phyloP scores from a whole-genome alignment of 1,140 invertebrate species.

The Papilio machaon region DNA sequence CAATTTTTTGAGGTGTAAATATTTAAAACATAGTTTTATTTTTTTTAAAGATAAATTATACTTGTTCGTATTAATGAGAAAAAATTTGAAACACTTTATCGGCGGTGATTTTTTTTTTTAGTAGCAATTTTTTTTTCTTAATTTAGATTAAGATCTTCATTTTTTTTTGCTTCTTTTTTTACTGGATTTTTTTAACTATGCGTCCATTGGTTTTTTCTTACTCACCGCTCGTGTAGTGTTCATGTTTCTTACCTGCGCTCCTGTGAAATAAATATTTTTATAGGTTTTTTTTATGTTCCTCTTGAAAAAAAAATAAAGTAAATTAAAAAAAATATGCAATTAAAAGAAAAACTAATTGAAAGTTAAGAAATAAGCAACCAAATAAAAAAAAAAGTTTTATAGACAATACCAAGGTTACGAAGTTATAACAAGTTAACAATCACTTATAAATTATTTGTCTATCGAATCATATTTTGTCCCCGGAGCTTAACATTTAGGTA shows the following conservation, averaged over 20 bases:
- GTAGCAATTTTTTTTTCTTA: constrained; percentile 5
- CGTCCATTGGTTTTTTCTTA: constrained; percentile 25
- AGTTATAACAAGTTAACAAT: background rate
- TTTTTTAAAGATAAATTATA: constrained; percentile 25
- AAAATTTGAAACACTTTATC: constrained; percentile 2
- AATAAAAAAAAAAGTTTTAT: constrained; percentile 17
- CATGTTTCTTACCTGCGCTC: constrained; percentile 29
- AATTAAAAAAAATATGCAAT: background rate
- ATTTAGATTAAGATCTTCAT: background rate
- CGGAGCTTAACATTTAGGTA: too few relatives aligned
- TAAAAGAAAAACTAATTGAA: background rate
- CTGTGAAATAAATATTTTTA: constrained; percentile 6
- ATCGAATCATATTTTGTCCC: background rate
- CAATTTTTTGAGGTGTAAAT: background rate
- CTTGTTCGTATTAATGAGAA: constrained; percentile 14
- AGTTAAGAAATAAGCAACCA: background rate
- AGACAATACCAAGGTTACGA: background rate
- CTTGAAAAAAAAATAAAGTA: background rate
- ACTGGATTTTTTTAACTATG: background rate
- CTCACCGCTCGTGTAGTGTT: constrained; percentile 27
- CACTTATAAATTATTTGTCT: background rate
- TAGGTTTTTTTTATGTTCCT: background rate
- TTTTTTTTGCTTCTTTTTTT: constrained; percentile 30
- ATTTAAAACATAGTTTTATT: constrained; percentile 10
- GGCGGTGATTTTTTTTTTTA: constrained; percentile 7